Percentiles rank a stretch among this genome's conserved stretches.
These are phyloP conservation scores for Kryptolebias marmoratus DNA, from an alignment of 2,113 vertebrate genomes.

Conservation along the genomic window DNA sequence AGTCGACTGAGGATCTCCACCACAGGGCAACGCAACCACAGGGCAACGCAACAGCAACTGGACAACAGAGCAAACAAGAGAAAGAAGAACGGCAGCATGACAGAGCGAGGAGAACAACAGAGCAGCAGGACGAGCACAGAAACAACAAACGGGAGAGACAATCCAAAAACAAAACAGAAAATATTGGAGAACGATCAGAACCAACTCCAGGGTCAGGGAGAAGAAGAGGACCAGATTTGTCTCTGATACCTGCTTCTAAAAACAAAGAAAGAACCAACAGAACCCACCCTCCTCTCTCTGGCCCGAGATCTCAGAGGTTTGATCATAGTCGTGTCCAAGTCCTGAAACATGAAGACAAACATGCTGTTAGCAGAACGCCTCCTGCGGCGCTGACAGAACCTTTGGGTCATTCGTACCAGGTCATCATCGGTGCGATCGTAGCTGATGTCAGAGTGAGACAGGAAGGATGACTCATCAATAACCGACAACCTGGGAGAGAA, in stretches of 20 bases:
- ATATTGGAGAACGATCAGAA: too few species aligned
- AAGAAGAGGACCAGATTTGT: too few species aligned
- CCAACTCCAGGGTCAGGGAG: too few species aligned
- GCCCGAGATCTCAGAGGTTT: slow-evolving; percentile 77
- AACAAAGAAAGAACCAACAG: not conserved
- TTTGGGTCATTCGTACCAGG: slow-evolving; percentile 67
- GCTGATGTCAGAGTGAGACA: slow-evolving; percentile 89
- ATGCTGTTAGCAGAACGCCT: not conserved
- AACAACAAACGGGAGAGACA: not conserved
- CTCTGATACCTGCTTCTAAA: too few species aligned
- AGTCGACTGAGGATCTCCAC: too few species aligned
- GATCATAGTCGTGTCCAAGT: slow-evolving; percentile 65
- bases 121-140: too few species aligned
- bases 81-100: not conserved
- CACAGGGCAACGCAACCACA: too few species aligned
- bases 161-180: too few species aligned
- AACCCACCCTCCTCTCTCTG: slow-evolving; percentile 76
- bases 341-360: slow-evolving; percentile 51
- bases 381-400: not conserved
- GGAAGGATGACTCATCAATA: slow-evolving; percentile 86
- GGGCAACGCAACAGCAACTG: not conserved
- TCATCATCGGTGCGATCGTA: slow-evolving; percentile 88
- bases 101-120: not conserved
- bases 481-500: slow-evolving; percentile 74
- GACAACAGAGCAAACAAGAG: not conserved